Base-by-base conservation (phyloP, 2,113 vertebrate genomes). In the Calyptommatus sinebrachiatus region DNA sequence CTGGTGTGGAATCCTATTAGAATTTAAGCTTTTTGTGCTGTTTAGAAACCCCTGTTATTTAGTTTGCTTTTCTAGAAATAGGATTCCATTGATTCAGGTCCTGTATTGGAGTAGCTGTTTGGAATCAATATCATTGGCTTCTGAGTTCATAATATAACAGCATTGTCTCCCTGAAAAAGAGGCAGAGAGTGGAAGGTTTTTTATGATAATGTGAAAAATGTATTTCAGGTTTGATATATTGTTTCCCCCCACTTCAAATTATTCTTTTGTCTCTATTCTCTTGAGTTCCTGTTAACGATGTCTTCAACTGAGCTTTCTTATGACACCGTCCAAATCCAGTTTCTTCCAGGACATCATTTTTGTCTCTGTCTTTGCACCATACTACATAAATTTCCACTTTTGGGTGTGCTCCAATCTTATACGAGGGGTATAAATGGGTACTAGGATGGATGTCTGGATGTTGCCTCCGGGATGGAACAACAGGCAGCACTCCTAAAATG, bases 251-350 rank as follows among this genome's bases (percentile, higher is more conserved):
- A 29, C 4, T 72, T 74, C 26, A 45, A 22, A n/a, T 3, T 24
- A 86, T 80, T 76, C 16, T 28, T 74, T 16, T 57, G 60, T 0
- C 1, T 81, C 50, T 46, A 9, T 81, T 45, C 53, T 68, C 66
- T 77, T 73, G 46, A 67, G 72, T 26, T 63, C 45, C 24, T 24
- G 31, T 62, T 76, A 16, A 72, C 29, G 24, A 61, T 66, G 31
- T 20, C 75, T 86, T 82, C 41, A 12, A 57, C 48, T 86, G 63
- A 73, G 7, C 26, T 73, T n/a, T 80, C 16, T 28, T 68, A 50
- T 60, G 10, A 60, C 29, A 20, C 6, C 20, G 62, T 14, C 29
- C 35, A n/a, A 45, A 16, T 8, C 46, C n/a, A 46, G 11, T 41
- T 41, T 41, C 26, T 68, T 50, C 63, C 66, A 46, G 48, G 61